Base-by-base conservation (phyloP, 2,113 vertebrate species). In the Sinocyclocheilus grahami region DNA sequence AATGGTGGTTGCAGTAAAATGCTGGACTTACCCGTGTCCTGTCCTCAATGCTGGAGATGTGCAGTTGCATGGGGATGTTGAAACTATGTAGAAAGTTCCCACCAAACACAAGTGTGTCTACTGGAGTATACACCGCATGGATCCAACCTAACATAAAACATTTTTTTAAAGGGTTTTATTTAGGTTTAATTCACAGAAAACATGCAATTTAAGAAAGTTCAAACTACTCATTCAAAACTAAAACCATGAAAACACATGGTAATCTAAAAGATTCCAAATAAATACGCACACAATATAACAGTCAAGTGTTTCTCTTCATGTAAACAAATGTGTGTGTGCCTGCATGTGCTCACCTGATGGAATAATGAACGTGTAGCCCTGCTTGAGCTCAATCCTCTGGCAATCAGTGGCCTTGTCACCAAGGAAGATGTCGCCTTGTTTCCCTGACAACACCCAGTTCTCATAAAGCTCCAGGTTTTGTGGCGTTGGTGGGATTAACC, bases 1-100 rank as follows among this genome's bases (percentile, higher is more conserved):
- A 42, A 22, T 39, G 33, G 9, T 39, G 37, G 10, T 39, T 74
- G 71, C 37, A 11, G 8, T 14, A 1, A 53, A 84, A 74, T 33
- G 11, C 22, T 33, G 27, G 10, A 3, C 97, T 94, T 79, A 99
- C 98, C 95, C 98, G 94, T 0, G 98, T 99, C 53, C 98, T 95
- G 93, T 99, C 98, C 93, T 99, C 98, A 30, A 98, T 99, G 91
- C 94, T 99, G 91, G 97, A 97, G 92, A 99, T 99, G 67, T 97
- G 96, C 58, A 99, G 96, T 89, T 99, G 98, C 97, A 96, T 99
- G 84, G 97, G 97, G 92, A 99, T 98, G 93, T 99, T 99, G 92
- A 99, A 99, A 88, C 98, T 99, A 93, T 99, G 98, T 69, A 99
- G 95, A 92, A 99, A 99, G 89, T 99, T 99, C 42, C 98, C 98